Base-by-base conservation (phyloP, 2,888 invertebrate genomes). In the Agapostemon virescens region DNA sequence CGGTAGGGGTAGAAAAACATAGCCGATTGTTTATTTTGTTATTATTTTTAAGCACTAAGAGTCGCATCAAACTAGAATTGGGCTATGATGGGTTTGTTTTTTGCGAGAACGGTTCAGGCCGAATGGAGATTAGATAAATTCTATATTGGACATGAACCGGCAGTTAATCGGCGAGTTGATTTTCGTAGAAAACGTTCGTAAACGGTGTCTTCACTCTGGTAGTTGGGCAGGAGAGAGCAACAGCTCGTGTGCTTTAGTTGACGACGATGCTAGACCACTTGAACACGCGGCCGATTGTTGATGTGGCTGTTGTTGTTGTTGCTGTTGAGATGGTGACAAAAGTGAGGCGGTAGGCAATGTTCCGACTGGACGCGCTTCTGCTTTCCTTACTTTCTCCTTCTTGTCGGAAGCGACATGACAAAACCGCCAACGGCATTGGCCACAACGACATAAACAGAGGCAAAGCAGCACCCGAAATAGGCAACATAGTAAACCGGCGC, bases 381-480 rank as follows among this genome's bases (percentile, higher is more conserved):
- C 69, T 79, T 89, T 89, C 66, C 77, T 86, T 72, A 89, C 89
- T 36, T 88, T 85, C 67, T 86, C 86, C 63, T 90, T 90, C 17
- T 88, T 85, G 69, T 86, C 85, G n/a, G 85, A 81, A 38, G 85
- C 66, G 13, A 87, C 85, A 26, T 85, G 85, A 76, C 90, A 90
- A 67, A 90, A 87, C 91, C 94, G 93, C 93, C 95, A 94, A 88
- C 95, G 94, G 89, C 95, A 94, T 82, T 93, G 93, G 90, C 96
- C 95, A 93, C 97, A 97, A 90, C 95, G 95, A 90, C 96, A 96
- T 88, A 97, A 96, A 93, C 96, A 97, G 92, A 97, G 95, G 93
- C 97, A 98, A 93, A 97, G 95, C 91, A 96, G 94, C 90, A 97
- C 96, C 89, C 97, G 95, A 90, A 97, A 94, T 90, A 97, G 93